Base-by-base conservation (phyloP, 2,888 invertebrate species). In the Amorpha juglandis region DNA sequence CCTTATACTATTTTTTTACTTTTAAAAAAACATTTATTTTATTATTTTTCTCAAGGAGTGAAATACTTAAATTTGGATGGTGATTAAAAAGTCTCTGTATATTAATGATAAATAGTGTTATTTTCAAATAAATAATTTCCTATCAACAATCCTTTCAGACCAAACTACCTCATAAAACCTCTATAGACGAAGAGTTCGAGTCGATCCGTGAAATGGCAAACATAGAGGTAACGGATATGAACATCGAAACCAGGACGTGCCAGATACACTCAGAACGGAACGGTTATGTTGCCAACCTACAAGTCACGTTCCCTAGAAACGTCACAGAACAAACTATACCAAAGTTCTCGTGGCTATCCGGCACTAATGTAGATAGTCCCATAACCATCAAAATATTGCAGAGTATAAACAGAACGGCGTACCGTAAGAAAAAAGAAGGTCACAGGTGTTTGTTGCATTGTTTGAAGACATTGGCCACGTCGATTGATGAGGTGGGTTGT, bases 401-500 rank as follows among this genome's bases (percentile, higher is more conserved):
- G 90, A 96, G 96, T 16, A 93, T 98, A 47, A 97, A 96, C 76
- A 96, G 95, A 83, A 96, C 97, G 64, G 97, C 98, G 0, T 95
- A 96, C 78, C 96, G 97, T 74, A 95, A 97, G 78, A 97, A 98
- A 0, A 96, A 96, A 71, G 97, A 97, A 83, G 97, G 97, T 64
- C 95, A 97, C 63, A 96, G 97, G 48, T 98, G 98, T 84, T 89
- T 99, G 64, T 96, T 98, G 83, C 97, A 98, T 62, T 98, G 98
- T 87, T 91, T 98, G 52, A 94, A 94, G 78, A 92, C 92, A 38
- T 82, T 94, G 68, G 91, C 91, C 1, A 93, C 90, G 52, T 89
- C 90, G 58, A 86, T 94, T 69, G 93, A 94, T 80, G 94, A 94
- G 87, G 94, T 93, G 84, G 69, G 65, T 62, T 52, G 35, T 27